phyloP scores from a whole-genome alignment of 2,888 invertebrate genomes.

The Cephalotes varians region DNA sequence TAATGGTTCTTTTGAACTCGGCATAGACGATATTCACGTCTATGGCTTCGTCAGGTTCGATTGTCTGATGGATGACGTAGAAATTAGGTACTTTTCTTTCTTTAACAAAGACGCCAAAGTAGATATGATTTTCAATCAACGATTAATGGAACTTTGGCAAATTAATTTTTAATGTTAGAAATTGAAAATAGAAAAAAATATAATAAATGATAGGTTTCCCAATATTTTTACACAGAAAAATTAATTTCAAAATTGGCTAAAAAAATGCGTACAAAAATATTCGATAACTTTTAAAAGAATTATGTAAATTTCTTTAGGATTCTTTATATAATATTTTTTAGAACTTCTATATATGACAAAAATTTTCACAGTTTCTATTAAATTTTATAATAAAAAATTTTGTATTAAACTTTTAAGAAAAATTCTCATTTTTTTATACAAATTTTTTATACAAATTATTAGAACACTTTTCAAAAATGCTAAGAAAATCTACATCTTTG shows the following conservation, averaged over 20 bases:
- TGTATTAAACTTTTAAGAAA: no score
- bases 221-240: not conserved
- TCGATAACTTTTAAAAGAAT: no score
- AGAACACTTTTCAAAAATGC: no score
- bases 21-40: not conserved
- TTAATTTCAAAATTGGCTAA: not conserved
- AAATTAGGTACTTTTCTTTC: not conserved
- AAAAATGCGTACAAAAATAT: not conserved
- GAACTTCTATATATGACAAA: no score
- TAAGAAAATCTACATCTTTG: no score
- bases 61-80: not conserved
- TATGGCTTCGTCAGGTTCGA: constrained; percentile 15
- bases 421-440: no score
- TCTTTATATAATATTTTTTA: not conserved
- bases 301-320: not conserved
- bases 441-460: no score
- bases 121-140: not conserved
- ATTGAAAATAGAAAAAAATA: not conserved
- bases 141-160: not conserved
- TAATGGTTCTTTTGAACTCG: not conserved
- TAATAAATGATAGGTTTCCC: not conserved
- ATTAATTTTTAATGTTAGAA: not conserved
- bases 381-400: no score
- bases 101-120: not conserved
- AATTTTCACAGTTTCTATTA: no score